Base-by-base conservation (phyloP, 2,797 vertebrate species). In the Jordanella pulchra region DNA sequence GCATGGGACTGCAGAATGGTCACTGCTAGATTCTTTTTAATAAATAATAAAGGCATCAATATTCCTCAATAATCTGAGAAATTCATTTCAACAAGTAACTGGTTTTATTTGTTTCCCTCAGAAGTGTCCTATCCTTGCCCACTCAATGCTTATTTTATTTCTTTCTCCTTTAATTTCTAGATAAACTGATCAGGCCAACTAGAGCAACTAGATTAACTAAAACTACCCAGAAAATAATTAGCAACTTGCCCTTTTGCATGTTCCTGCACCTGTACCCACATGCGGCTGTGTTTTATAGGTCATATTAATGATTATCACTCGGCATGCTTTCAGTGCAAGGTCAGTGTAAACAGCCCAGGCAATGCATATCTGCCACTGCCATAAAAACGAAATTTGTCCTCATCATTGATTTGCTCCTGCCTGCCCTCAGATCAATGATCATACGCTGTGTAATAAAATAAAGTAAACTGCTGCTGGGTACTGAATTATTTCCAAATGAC, bases 11-110 rank as follows among this genome's bases (percentile, higher is more conserved):
- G 71, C 56, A 76, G 58, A 61, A 76, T 61, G 39, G 50, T 67
- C 45, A 54, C n/a, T 54, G 50, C 58, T 81, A 75, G 50, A 69
- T 84, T 85, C 35, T 23, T 23, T 42, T 70, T 45, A 35, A 76
- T 87, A 67, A 89, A 89, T 87, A 80, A 89, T 85, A 76, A 61
- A 91, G 84, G 32, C 30, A 47, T 81, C 53, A 78, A 73, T 79
- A 39, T 81, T 76, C 64, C 69, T 73, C 79, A 86, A 76, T 76
- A 79, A 88, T 89, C 61, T 65, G 83, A 73, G 48, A 48, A 72
- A 39, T 55, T 47, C 14, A 51, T 54, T 75, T 78, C 50, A 76
- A 23, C 14, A 9, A 32, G 45, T 65, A 42, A 50, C n/a, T 28
- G 25, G 28, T 64, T n/a, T 73, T 75, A 44, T 69, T 66, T 71